phyloP scores from a whole-genome alignment of 2,113 vertebrate species.

The Notothenia rossii region DNA sequence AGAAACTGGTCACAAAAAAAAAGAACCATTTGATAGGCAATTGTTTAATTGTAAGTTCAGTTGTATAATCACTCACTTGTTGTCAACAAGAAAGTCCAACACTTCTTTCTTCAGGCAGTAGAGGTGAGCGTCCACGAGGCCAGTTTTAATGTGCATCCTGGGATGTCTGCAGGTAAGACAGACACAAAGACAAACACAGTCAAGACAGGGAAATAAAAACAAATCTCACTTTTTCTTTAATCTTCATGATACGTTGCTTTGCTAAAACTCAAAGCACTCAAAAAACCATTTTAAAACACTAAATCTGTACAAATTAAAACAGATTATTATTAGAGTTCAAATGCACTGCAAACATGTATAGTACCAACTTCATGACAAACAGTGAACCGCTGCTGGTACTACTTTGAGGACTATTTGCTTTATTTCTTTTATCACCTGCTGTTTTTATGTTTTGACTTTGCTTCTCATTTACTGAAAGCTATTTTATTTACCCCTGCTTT shows the following conservation, averaged over 20 bases:
- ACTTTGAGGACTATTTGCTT: slow-evolving; percentile 28
- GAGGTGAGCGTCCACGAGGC: slow-evolving; percentile 95
- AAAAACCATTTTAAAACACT: not conserved
- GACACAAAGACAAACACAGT: not conserved
- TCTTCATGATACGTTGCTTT: not conserved
- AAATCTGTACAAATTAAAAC: not conserved
- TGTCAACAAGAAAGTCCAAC: slow-evolving; percentile 93
- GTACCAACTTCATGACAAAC: slow-evolving; percentile 5
- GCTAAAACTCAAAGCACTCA: not conserved
- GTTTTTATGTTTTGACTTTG: slow-evolving; percentile 46
- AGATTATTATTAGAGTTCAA: not conserved
- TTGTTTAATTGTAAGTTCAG: not conserved
- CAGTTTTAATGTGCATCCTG: slow-evolving; percentile 94
- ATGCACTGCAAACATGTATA: not conserved
- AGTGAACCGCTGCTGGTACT: not conserved
- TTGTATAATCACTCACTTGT: slow-evolving; percentile 86
- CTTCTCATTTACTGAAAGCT: slow-evolving; percentile 48
- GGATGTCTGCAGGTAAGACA: slow-evolving; percentile 87
- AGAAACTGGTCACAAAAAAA: not conserved
- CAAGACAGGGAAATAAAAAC: not conserved
- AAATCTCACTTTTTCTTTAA: not conserved
- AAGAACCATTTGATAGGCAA: not conserved
- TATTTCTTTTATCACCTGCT: slow-evolving; percentile 42
- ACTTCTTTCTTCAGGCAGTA: slow-evolving; percentile 98
- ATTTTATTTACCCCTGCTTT: slow-evolving; percentile 40